Evolutionary conservation across 2,113 vertebrate genomes (phyloP), one percentile per base, ranked within the genome.

Genomic region (Melanerpes aurifrons): DNA sequence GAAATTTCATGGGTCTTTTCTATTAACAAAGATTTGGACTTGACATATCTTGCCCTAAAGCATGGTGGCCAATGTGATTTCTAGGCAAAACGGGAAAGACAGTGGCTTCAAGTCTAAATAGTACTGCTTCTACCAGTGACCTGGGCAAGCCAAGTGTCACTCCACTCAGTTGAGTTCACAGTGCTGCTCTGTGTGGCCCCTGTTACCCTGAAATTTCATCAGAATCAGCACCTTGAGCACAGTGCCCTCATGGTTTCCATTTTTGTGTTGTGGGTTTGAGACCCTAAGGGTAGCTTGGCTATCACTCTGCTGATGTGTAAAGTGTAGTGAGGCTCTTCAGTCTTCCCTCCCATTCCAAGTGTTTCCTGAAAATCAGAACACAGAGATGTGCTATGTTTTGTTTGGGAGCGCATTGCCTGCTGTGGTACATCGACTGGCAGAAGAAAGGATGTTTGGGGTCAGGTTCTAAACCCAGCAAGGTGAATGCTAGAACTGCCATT

Each of bases 81-180:
- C 54, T 72, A 63, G 56, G 59, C 75, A 81, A 62, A 85, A 3
- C 13, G 37, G 40, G 45, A 53, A 40, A 67, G 20, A 26, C 3
- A 14, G 59, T 9, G 40, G 13, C 26, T 45, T 81, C 16, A 21
- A 28, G 28, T 62, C 40, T 26, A 28, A 5, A 4, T 24, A 25
- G n/a, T 15, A 9, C 43, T 54, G 47, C 29, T 22, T 29, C 70
- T 67, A 21, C 19, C 5, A 1, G 5, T 24, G 32, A 5, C 14
- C 43, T 0, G 2, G 26, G 62, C 20, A 35, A 66, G 35, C 62
- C 48, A 21, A 63, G 62, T 56, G n/a, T 71, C 21, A 3, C 14
- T 31, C 9, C 0, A 2, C 35, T 70, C 43, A 6, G 35, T 6
- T 0, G 0, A 57, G 43, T 18, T 64, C 2, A 2, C 0, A 1